Conservation (phyloP, 2,888 invertebrate species). For the Tolmerus cingulatus region DNA sequence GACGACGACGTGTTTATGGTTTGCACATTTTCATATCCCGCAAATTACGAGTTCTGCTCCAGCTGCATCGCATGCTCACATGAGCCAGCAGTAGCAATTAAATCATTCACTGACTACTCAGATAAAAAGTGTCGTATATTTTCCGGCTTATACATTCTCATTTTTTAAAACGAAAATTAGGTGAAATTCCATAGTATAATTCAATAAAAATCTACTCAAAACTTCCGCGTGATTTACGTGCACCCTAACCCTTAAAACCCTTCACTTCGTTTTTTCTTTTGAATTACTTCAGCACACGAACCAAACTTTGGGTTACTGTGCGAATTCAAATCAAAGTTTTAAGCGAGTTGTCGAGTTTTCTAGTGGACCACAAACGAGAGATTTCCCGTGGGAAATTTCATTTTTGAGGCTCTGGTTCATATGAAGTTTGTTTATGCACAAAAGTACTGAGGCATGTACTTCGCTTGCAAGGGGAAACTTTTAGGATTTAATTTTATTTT, state of each 20-base stretch:
- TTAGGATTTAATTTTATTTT: background rate
- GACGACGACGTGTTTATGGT: background rate
- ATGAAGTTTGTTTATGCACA: background rate
- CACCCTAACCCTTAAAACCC: background rate
- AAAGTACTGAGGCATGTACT: background rate
- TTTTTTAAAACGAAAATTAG: background rate
- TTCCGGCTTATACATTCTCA: background rate
- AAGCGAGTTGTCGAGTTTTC: background rate
- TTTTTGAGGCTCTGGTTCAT: background rate
- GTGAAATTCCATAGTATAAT: background rate
- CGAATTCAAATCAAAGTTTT: background rate
- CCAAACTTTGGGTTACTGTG: background rate
- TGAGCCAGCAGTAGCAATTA: background rate
- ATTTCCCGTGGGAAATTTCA: background rate
- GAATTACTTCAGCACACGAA: background rate
- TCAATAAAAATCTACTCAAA: background rate
- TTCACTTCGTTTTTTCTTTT: background rate
- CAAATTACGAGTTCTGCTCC: background rate
- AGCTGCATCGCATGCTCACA: background rate
- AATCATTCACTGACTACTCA: background rate
- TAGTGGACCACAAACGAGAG: background rate
- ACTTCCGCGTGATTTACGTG: background rate
- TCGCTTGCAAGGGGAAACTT: background rate
- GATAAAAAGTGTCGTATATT: background rate
- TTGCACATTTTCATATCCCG: background rate